Percentiles rank a stretch among this genome's conserved stretches.
Conservation (phyloP, 2,113 vertebrate species). For the Varanus salvator region DNA sequence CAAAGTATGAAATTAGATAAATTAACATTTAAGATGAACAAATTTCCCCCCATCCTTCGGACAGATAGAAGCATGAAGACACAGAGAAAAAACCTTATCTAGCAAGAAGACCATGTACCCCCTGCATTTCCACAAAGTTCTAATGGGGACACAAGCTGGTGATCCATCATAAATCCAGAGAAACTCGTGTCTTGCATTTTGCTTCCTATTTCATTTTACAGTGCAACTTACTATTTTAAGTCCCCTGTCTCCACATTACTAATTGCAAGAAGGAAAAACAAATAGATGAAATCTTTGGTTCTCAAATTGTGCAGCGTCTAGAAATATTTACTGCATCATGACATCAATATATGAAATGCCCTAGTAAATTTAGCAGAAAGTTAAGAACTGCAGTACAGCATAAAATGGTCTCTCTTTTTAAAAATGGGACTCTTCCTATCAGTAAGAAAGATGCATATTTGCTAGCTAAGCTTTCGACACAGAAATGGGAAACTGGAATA, state of each 20-base stretch:
- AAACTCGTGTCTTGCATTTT: not conserved
- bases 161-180: not conserved
- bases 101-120: not conserved
- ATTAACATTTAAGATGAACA: too few relatives aligned
- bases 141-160: not conserved
- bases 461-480: not conserved
- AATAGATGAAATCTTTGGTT: constrained; percentile 15
- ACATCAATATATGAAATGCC: constrained; percentile 22
- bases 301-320: constrained; percentile 26
- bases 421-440: not conserved
- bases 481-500: not conserved
- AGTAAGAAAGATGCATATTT: not conserved
- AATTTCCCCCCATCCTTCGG: not conserved
- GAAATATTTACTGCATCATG: constrained; percentile 11
- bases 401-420: not conserved
- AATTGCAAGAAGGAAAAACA: constrained; percentile 22
- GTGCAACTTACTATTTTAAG: not conserved
- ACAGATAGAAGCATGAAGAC: not conserved
- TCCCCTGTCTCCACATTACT: constrained; percentile 25
- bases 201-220: not conserved
- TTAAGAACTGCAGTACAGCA: not conserved
- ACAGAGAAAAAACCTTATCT: not conserved
- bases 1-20: too few relatives aligned
- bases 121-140: not conserved
- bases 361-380: constrained; percentile 37